phyloP scores from a whole-genome alignment of 2,888 invertebrate species.

The Acholoe squamosa region DNA sequence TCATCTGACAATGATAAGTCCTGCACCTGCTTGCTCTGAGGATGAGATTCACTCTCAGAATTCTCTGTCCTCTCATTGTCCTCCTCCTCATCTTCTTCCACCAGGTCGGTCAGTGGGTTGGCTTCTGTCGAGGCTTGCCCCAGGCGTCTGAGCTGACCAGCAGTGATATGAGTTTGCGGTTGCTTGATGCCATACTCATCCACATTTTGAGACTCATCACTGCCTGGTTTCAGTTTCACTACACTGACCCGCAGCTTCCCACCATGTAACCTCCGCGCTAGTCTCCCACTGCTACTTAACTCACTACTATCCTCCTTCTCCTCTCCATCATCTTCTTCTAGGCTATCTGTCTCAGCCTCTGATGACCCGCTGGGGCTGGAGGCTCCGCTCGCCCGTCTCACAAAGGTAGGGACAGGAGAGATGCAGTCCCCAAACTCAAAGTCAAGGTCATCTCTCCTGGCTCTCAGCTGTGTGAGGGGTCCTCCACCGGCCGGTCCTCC shows the following conservation, averaged over 20 bases:
- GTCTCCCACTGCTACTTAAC: neutral
- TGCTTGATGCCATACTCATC: neutral
- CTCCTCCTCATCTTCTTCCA: neutral
- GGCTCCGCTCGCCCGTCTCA: neutral
- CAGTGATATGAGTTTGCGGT: neutral
- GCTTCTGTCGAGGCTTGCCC: neutral
- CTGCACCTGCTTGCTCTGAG: neutral
- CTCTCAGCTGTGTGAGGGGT: neutral
- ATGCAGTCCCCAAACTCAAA: conserved; percentile 50
- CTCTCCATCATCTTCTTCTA: conserved; percentile 2
- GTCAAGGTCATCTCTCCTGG: conserved; percentile 10
- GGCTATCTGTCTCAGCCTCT: conserved; percentile 37
- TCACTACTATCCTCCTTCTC: neutral
- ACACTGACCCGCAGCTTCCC: conserved; percentile 41
- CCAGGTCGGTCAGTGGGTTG: neutral
- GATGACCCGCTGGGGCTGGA: neutral
- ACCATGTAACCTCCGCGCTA: neutral
- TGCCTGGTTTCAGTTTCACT: neutral
- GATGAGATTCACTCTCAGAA: neutral
- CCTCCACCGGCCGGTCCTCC: neutral
- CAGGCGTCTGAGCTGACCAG: neutral
- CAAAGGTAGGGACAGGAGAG: conserved; percentile 41
- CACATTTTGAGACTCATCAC: neutral
- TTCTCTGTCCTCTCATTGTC: neutral
- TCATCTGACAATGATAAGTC: neutral